Evolutionary conservation across 2,888 invertebrate genomes (phyloP).

Genomic region (Eristalis arbustorum): DNA sequence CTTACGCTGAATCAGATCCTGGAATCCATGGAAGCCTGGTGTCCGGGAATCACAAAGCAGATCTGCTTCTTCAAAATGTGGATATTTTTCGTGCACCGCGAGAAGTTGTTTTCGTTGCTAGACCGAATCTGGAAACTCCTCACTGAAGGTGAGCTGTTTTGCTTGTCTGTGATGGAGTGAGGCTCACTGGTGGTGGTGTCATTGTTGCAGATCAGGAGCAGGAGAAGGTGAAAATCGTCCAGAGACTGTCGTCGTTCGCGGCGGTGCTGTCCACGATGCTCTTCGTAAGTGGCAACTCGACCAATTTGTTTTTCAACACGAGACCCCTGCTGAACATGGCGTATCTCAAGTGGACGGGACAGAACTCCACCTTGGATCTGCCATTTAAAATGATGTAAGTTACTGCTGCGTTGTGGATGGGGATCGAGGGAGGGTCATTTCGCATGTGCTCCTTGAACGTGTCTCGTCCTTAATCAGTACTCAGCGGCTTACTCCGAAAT

Average conservation of each 20-base stretch:
- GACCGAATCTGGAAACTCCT: conserved; percentile 73
- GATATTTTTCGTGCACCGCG: conserved; percentile 74
- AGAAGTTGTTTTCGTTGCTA: conserved; percentile 72
- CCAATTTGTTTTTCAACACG: conserved; percentile 74
- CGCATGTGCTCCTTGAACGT: too few species aligned
- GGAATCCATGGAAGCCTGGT: conserved; percentile 77
- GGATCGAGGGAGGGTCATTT: too few species aligned
- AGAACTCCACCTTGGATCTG: conserved; percentile 72
- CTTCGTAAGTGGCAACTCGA: conserved; percentile 73
- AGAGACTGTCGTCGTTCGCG: conserved; percentile 72
- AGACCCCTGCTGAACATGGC: conserved; percentile 74
- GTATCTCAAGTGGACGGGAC: conserved; percentile 69
- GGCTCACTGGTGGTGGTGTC: not conserved
- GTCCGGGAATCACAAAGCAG: conserved; percentile 76
- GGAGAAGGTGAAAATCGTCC: conserved; percentile 73
- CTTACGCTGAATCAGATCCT: conserved; percentile 73
- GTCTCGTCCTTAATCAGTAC: too few species aligned
- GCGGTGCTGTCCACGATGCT: conserved; percentile 73
- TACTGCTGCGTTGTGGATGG: too few species aligned
- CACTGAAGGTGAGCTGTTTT: conserved; percentile 71
- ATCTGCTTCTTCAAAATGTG: conserved; percentile 76
- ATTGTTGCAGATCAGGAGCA: conserved; percentile 26
- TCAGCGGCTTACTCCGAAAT: too few species aligned
- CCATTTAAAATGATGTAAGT: conserved; percentile 77
- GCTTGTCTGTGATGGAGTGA: not conserved